Percentiles rank a stretch among this genome's conserved stretches.
These are phyloP conservation scores for Leptocoma aspasia DNA, from an alignment of 2,113 vertebrate genomes.

Conservation along the genomic window DNA sequence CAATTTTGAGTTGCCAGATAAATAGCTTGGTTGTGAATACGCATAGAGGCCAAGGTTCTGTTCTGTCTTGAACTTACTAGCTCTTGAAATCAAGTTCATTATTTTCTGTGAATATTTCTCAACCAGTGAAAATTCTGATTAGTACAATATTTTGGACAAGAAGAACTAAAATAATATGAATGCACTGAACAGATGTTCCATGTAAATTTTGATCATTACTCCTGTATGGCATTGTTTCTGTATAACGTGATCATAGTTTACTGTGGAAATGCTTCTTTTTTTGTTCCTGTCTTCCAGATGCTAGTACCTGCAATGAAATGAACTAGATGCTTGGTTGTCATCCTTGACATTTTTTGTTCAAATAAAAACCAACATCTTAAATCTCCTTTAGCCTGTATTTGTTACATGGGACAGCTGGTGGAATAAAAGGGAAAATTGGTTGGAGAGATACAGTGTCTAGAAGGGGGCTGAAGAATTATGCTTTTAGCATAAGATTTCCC, in stretches of 20 bases:
- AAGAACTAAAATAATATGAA: neutral
- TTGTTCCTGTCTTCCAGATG: neutral
- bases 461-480: neutral
- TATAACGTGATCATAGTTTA: neutral
- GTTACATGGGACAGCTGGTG: neutral
- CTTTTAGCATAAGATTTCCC: neutral
- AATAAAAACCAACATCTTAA: neutral
- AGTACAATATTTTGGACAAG: neutral
- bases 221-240: neutral
- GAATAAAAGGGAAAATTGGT: neutral
- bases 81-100: neutral
- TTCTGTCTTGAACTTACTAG: neutral
- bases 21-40: neutral
- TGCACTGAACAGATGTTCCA: neutral
- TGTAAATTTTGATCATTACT: neutral
- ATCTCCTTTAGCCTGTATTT: neutral
- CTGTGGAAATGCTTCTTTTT: neutral
- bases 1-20: neutral
- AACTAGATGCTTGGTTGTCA: neutral
- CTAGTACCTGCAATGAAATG: neutral
- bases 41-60: neutral
- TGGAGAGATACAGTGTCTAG: neutral
- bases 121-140: neutral
- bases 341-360: neutral
- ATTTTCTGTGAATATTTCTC: neutral